Evolutionary conservation across 2,797 vertebrate genomes (phyloP), one percentile per base, ranked within the genome.

Genomic region (Uromys caudimaculatus): DNA sequence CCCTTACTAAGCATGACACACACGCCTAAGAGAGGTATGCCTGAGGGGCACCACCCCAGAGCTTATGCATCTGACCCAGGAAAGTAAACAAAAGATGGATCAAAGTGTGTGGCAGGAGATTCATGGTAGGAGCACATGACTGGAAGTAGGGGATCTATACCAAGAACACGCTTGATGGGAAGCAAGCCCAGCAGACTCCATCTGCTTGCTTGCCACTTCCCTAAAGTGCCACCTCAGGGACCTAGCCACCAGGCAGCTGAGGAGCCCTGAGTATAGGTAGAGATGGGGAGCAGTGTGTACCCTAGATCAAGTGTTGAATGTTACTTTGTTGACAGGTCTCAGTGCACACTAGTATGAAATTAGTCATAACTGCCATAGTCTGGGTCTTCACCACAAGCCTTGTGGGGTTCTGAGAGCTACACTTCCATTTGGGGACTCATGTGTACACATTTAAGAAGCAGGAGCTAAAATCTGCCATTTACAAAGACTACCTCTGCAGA

Each of bases 31-130:
- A 58, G 62, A 1, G 32, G 10, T 1, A 0, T 29, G 4, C 0
- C 0, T 1, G 21, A 79, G n/a, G 73, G 67, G 9, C 0, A 5
- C 0, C 0, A 1, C 7, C 52, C 23, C 2, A 2, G 1, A 32
- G 27, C 17, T 44, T 52, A 24, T 16, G 7, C 19, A 4, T 35
- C 9, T 54, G 44, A 13, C 44, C n/a, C 4, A 14, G 50, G 41
- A 12, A 27, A 13, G 38, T 35, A 77, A 47, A 35, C 19, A 50
- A 35, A 41, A 38, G 16, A 23, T 71, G 14, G 24, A 41, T 71
- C 35, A 71, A 38, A 8, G 7, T 69, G 35, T 19, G 17, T 69
- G 35, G 67, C 3, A 6, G 52, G 52, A 50, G 78, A 12, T 35
- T 5, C 29, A 35, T 24, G 6, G 2, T 1, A 38, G 38, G n/a